Evolutionary conservation across 2,888 invertebrate species (phyloP).

Genomic region (Orthosia gracilis): DNA sequence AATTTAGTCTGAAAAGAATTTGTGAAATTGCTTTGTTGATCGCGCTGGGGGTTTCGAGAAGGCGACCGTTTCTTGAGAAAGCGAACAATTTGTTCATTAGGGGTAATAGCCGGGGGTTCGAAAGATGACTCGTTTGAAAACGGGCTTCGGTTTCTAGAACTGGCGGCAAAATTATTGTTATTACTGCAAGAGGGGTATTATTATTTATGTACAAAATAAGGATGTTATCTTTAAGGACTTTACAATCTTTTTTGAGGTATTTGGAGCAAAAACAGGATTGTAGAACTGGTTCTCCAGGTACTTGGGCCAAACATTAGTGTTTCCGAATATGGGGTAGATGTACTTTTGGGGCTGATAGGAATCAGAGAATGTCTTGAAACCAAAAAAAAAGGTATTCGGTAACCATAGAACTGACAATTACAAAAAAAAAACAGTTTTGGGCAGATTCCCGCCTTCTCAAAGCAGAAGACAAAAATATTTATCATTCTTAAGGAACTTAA

Average conservation of each 20-base stretch:
- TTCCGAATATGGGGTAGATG: not conserved
- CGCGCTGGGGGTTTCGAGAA: conserved; percentile 46
- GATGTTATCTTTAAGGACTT: conserved; percentile 2
- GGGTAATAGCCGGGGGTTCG: conserved; percentile 48
- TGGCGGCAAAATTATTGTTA: conserved; percentile 54
- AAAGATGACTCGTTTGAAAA: conserved; percentile 37
- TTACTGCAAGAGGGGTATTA: conserved; percentile 25
- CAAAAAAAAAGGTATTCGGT: not conserved
- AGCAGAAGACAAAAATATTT: not conserved
- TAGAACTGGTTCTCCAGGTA: conserved; percentile 13
- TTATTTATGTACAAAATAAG: conserved; percentile 9
- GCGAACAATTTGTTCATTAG: conserved; percentile 54
- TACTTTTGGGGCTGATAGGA: not conserved
- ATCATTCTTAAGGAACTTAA: too few relatives aligned
- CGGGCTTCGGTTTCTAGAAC: conserved; percentile 45
- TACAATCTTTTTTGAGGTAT: not conserved
- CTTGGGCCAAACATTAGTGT: not conserved
- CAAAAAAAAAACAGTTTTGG: not conserved
- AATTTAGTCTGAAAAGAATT: conserved; percentile 77
- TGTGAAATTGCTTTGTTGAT: conserved; percentile 75
- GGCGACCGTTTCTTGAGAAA: conserved; percentile 56
- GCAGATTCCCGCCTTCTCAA: conserved; percentile 38
- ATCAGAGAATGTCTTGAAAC: not conserved
- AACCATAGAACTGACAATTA: not conserved
- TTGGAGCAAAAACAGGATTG: conserved; percentile 12